A percentile compares a stretch with the other conserved stretches of the same genome.
phyloP scores from a whole-genome alignment of 2,888 invertebrate species.

The Cheilosia pagana region DNA sequence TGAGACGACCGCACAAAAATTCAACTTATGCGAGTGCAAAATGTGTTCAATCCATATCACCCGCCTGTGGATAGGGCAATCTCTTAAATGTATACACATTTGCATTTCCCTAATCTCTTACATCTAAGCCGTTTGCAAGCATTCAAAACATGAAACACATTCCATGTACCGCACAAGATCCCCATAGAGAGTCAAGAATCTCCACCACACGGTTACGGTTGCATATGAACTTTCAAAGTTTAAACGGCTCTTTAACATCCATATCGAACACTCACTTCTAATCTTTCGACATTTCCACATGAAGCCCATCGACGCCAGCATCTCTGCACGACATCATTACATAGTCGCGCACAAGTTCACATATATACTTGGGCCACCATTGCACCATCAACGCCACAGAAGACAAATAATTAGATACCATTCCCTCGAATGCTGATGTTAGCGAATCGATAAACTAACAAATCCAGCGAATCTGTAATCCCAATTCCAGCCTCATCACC shows the following conservation, averaged over 20 bases:
- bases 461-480: constrained; percentile 35
- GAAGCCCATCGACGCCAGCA: constrained; percentile 71
- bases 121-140: constrained; percentile 7
- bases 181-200: constrained; percentile 44
- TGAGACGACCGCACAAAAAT: too few relatives aligned
- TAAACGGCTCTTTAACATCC: constrained; percentile 67
- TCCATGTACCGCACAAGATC: constrained; percentile 49
- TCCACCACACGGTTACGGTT: constrained; percentile 57
- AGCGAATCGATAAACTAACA: constrained; percentile 52
- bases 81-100: not conserved
- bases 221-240: constrained; percentile 71
- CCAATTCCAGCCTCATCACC: not conserved
- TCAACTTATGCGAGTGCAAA: too few relatives aligned
- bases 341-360: constrained; percentile 33
- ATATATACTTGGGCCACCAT: not conserved
- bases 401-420: constrained; percentile 59
- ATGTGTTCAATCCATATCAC: too few relatives aligned
- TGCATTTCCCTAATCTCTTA: constrained; percentile 34
- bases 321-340: constrained; percentile 73
- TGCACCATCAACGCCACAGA: constrained; percentile 13
- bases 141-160: constrained; percentile 64
- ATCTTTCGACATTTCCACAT: constrained; percentile 73
- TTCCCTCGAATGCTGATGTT: not conserved
- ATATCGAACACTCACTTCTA: constrained; percentile 64
- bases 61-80: constrained; percentile 22